These are phyloP conservation scores for Protophormia terraenovae DNA, from an alignment of 2,888 invertebrate species.

Conservation along the genomic window DNA sequence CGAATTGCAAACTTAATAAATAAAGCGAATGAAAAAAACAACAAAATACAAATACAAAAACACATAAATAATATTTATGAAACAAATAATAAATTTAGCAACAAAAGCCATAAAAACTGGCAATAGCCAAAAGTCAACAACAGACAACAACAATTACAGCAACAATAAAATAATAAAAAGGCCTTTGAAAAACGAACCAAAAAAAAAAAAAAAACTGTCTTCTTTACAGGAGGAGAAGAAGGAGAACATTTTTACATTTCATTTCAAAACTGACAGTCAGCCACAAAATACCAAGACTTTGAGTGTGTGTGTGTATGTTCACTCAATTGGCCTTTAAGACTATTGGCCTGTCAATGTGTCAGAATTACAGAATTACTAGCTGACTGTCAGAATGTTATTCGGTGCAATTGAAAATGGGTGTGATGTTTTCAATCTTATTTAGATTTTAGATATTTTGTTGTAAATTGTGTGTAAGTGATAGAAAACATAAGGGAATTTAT, in stretches of 20 bases:
- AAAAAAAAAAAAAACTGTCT: slow-evolving; percentile 2
- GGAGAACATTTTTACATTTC: slow-evolving; percentile 1
- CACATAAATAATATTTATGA: slow-evolving; percentile 38
- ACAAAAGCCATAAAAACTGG: slow-evolving; percentile 33
- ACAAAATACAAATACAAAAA: slow-evolving; percentile 15
- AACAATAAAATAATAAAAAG: slow-evolving; percentile 25
- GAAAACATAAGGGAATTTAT: no score
- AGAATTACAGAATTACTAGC: neutral
- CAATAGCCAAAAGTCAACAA: slow-evolving; percentile 47
- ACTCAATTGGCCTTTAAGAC: slow-evolving; percentile 36
- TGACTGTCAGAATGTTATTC: slow-evolving; percentile 1
- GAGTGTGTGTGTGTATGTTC: slow-evolving; percentile 13
- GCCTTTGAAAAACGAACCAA: slow-evolving; percentile 19
- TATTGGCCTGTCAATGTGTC: slow-evolving; percentile 48
- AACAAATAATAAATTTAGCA: slow-evolving; percentile 31
- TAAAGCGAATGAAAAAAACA: neutral
- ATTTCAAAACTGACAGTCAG: slow-evolving; percentile 6
- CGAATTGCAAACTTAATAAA: slow-evolving; percentile 58
- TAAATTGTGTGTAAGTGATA: neutral
- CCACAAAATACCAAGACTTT: neutral
- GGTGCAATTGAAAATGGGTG: slow-evolving; percentile 39
- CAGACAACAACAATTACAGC: slow-evolving; percentile 15
- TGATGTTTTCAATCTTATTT: slow-evolving; percentile 40
- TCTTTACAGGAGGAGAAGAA: slow-evolving; percentile 32
- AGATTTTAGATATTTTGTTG: neutral